These are phyloP conservation scores for Proisotoma minuta DNA, from an alignment of 2,888 invertebrate genomes.

Conservation along the genomic window DNA sequence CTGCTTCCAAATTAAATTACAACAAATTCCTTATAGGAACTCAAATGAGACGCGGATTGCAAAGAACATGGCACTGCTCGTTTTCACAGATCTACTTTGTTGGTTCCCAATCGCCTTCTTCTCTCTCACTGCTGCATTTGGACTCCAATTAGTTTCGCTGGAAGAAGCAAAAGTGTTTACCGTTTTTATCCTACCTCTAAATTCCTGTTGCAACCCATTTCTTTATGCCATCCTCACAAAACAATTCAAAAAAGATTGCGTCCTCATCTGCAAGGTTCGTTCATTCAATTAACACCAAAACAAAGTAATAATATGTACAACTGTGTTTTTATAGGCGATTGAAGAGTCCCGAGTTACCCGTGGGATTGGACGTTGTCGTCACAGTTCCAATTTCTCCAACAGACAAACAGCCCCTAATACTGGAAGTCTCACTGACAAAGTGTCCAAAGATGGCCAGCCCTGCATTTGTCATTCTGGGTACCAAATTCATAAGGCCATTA, in stretches of 20 bases:
- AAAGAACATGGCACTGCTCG: slow-evolving; percentile 91
- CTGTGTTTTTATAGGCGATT: slow-evolving; percentile 59
- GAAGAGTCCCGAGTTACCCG: slow-evolving; percentile 87
- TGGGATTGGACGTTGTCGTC: slow-evolving; percentile 78
- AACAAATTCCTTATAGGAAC: too few species aligned
- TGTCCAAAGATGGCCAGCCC: slow-evolving; percentile 56
- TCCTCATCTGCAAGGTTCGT: slow-evolving; percentile 74
- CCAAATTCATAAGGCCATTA: too few species aligned
- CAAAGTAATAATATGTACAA: not conserved
- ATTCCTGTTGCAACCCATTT: slow-evolving; percentile 97
- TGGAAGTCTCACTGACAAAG: slow-evolving; percentile 74
- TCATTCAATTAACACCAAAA: not conserved
- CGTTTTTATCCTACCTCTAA: slow-evolving; percentile 90
- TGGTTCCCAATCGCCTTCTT: slow-evolving; percentile 98
- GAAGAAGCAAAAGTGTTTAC: slow-evolving; percentile 92
- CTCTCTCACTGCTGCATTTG: slow-evolving; percentile 87
- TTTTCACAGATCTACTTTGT: slow-evolving; percentile 94
- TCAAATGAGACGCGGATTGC: slow-evolving; percentile 94
- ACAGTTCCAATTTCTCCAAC: slow-evolving; percentile 82
- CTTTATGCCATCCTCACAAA: slow-evolving; percentile 96
- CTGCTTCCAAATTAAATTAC: too few species aligned
- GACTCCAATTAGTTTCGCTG: slow-evolving; percentile 80
- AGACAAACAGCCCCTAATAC: slow-evolving; percentile 81
- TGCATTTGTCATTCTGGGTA: slow-evolving; percentile 57
- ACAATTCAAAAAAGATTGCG: slow-evolving; percentile 95